Conservation (phyloP, 92 coral and sea anemone genomes). For the Zoanthus gigantus region DNA sequence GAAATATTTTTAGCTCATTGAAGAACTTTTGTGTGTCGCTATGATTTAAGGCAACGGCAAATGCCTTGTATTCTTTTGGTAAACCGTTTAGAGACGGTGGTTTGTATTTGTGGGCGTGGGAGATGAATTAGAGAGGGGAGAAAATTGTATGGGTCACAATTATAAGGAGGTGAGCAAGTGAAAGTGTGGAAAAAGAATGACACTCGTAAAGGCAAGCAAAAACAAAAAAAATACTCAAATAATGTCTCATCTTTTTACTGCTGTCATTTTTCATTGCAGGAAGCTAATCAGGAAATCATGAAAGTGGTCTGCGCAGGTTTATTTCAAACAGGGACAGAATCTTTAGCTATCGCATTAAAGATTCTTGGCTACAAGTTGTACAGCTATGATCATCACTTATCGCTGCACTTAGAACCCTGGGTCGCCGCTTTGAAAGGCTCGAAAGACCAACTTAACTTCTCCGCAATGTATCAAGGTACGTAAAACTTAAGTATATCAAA, state of each 20-base stretch:
- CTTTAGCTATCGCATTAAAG: conserved; percentile 10
- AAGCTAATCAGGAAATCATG: not conserved
- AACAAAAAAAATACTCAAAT: not conserved
- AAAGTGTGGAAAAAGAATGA: no score
- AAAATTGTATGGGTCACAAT: no score
- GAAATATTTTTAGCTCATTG: no score
- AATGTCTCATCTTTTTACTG: not conserved
- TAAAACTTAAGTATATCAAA: not conserved
- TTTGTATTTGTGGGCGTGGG: no score
- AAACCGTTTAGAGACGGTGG: no score
- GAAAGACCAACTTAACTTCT: not conserved
- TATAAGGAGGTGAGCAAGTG: no score
- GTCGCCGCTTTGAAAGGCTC: conserved; percentile 10
- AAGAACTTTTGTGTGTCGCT: no score
- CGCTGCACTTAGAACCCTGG: conserved; percentile 22
- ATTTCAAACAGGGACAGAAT: conserved; percentile 10
- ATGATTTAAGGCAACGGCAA: no score
- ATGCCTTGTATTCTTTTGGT: no score
- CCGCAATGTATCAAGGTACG: conserved; percentile 16
- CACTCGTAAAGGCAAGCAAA: no score
- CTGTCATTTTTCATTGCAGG: not conserved
- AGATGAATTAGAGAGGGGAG: no score
- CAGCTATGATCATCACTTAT: conserved; percentile 9
- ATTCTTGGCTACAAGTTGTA: conserved; percentile 27
- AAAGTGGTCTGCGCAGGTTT: conserved; percentile 28